These are phyloP conservation scores for Cotesia vestalis DNA, from an alignment of 1,140 invertebrate genomes.

Conservation along the genomic window DNA sequence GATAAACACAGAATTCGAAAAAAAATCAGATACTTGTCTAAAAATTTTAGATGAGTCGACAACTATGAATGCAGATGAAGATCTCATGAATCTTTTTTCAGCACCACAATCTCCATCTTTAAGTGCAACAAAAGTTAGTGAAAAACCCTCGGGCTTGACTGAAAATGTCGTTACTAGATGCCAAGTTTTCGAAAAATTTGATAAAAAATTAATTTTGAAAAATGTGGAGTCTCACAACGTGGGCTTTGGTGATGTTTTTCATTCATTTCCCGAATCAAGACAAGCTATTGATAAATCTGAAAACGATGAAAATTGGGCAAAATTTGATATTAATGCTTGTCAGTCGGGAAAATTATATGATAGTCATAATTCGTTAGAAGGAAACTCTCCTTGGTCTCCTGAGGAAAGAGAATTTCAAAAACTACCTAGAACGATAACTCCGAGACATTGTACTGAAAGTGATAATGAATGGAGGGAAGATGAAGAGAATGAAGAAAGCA, in stretches of 20 bases:
- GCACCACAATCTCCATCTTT: slow-evolving; percentile 46
- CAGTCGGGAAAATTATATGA: slow-evolving; percentile 58
- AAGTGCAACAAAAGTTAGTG: slow-evolving; percentile 43
- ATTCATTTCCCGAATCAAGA: slow-evolving; percentile 51
- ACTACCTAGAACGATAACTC: slow-evolving; percentile 48
- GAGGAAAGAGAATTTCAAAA: slow-evolving; percentile 75
- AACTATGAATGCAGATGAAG: slow-evolving; percentile 17
- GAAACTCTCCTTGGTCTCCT: slow-evolving; percentile 78
- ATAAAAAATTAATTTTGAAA: slow-evolving; percentile 38
- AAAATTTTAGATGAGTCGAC: neutral
- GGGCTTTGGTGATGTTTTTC: slow-evolving; percentile 57
- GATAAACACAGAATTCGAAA: neutral
- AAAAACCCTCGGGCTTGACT: slow-evolving; percentile 47
- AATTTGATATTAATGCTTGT: slow-evolving; percentile 62
- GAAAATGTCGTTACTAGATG: slow-evolving; percentile 56
- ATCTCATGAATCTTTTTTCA: slow-evolving; percentile 51
- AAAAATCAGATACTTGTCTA: neutral
- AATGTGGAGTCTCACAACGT: slow-evolving; percentile 42
- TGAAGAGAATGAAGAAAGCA: slow-evolving; percentile 61
- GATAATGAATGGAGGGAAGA: slow-evolving; percentile 64
- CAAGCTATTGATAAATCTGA: slow-evolving; percentile 49
- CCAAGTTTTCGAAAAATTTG: slow-evolving; percentile 63
- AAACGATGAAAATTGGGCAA: slow-evolving; percentile 64
- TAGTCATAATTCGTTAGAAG: slow-evolving; percentile 64
- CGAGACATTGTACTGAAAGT: slow-evolving; percentile 62